Conservation (phyloP, 2,888 invertebrate genomes). For the Himalopsyche kuldschensis region DNA sequence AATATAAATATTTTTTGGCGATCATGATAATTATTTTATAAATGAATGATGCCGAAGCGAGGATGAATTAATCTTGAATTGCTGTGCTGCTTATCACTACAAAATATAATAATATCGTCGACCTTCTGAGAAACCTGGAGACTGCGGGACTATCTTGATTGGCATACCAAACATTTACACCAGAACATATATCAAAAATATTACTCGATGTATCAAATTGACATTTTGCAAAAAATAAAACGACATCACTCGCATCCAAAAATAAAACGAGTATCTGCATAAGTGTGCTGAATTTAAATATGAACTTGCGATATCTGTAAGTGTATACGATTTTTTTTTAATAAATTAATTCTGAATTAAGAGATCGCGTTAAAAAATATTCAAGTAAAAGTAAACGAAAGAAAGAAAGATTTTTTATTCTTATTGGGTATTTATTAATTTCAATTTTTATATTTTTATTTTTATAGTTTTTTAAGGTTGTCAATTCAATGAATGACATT, state of each 20-base stretch:
- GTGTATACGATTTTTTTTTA: background rate
- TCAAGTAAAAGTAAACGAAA: background rate
- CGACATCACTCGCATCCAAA: background rate
- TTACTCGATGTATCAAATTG: constrained; percentile 2
- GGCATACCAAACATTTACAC: constrained; percentile 5
- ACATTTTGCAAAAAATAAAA: background rate
- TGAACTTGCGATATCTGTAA: background rate
- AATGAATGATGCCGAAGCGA: background rate
- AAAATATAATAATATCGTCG: background rate
- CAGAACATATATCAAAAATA: constrained; percentile 5
- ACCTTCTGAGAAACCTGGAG: constrained; percentile 13
- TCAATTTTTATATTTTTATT: too few species aligned
- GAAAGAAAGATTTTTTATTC: too few species aligned
- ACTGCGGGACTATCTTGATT: constrained; percentile 17
- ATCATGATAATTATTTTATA: background rate
- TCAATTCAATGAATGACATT: too few species aligned
- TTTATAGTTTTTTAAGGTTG: too few species aligned
- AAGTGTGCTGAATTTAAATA: background rate
- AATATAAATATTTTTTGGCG: background rate
- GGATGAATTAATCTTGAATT: background rate
- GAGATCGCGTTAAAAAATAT: background rate
- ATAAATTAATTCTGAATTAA: background rate
- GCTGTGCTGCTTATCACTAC: background rate
- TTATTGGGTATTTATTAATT: too few species aligned
- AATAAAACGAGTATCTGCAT: background rate